These are phyloP conservation scores for Drosophila insularis DNA, from an alignment of 1,140 invertebrate genomes.

Conservation along the genomic window DNA sequence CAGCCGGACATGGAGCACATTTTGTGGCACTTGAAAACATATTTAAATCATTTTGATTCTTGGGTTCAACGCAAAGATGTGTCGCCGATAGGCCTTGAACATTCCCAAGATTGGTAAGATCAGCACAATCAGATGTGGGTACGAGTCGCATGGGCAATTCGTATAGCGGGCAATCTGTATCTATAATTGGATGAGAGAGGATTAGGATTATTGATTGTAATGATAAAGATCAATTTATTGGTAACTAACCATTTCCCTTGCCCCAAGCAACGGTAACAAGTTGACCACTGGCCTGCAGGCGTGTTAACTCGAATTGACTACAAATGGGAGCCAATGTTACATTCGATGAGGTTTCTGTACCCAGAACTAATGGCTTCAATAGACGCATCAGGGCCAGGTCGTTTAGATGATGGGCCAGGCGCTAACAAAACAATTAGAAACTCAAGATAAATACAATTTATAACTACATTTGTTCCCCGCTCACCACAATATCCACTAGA, in stretches of 20 bases:
- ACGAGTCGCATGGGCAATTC: slow-evolving; percentile 65
- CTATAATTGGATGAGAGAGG: slow-evolving; percentile 5
- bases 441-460: not conserved
- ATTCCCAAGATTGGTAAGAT: slow-evolving; percentile 21
- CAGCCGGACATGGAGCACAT: slow-evolving; percentile 48
- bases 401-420: slow-evolving; percentile 27
- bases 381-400: slow-evolving; percentile 49
- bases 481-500: slow-evolving; percentile 49
- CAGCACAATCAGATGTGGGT: slow-evolving; percentile 39
- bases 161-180: slow-evolving; percentile 56
- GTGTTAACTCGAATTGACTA: slow-evolving; percentile 49
- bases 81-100: slow-evolving; percentile 24
- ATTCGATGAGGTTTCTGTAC: slow-evolving; percentile 7
- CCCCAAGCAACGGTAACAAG: slow-evolving; percentile 59
- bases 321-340: slow-evolving; percentile 50
- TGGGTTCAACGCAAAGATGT: slow-evolving; percentile 41
- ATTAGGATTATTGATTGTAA: no score
- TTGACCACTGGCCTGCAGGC: slow-evolving; percentile 46
- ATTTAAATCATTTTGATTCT: not conserved
- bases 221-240: not conserved
- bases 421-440: slow-evolving; percentile 21
- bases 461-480: not conserved
- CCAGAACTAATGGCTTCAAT: slow-evolving; percentile 21
- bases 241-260: slow-evolving; percentile 47
- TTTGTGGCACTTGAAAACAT: slow-evolving; percentile 20